Evolutionary conservation across 1,140 invertebrate species (phyloP), one percentile per base, ranked within the genome.

Genomic region (Brevipalpus yothersi): DNA sequence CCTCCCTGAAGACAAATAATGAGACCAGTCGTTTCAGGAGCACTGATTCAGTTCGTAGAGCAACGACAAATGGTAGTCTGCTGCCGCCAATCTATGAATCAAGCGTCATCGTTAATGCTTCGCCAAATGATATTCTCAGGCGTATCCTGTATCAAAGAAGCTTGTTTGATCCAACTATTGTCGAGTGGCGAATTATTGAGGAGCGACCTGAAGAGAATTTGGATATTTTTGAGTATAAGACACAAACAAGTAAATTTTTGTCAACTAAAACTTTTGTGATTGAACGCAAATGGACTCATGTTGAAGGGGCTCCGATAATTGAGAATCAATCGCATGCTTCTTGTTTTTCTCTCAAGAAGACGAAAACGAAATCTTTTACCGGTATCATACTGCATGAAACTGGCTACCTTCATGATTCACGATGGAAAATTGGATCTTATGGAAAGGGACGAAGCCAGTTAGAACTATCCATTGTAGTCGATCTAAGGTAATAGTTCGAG

Each of bases 131-230:
- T 40, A 62, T 62, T 47, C 49, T 62, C 5, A 41, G 41, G 23
- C 43, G 61, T n/a, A 31, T 62, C 15, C 21, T 62, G n/a, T 60
- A 62, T 56, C 43, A 62, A 56, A 56, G 58, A 49, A 59, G 58
- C 53, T 19, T 62, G 9, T 58, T 59, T 23, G 61, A 62, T 60
- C 51, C 53, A 15, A 51, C 51, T 8, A 55, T 62, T 2, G 23
- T 49, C 13, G 53, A 60, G 47, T 62, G 61, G 61, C 31, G 40
- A 4, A 56, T 62, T 47, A 23, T 19, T 42, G 42, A 59, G 31
- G 58, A 62, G 23, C 9, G 19, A 5, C 12, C 47, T 23, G 15
- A 8, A 12, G 56, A 56, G 19, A 56, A 59, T 31, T n/a, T 21
- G 21, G 61, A 62, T 40, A 21, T 31, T 40, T 60, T 56, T 23